These are phyloP conservation scores for Shinisaurus crocodilurus DNA, from an alignment of 2,113 vertebrate species.

Conservation along the genomic window DNA sequence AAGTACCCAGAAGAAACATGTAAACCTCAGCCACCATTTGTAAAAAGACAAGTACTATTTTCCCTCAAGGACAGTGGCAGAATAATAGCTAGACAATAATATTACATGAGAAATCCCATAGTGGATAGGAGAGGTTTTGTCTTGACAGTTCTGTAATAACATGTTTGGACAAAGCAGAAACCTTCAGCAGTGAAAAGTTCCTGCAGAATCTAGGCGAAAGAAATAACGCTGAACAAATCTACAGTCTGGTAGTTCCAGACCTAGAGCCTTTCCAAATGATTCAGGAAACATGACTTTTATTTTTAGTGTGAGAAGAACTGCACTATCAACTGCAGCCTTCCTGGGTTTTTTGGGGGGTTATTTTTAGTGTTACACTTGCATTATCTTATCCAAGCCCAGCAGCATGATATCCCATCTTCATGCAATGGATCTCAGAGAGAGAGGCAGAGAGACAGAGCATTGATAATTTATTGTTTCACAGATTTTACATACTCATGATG, in stretches of 20 bases:
- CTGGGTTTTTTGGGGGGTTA: no score
- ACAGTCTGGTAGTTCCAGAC: background rate
- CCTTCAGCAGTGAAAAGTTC: background rate
- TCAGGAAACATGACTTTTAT: background rate
- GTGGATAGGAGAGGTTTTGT: background rate
- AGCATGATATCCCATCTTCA: background rate
- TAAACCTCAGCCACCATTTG: background rate
- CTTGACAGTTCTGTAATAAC: constrained; percentile 9
- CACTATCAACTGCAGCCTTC: no score
- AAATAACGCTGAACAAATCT: background rate
- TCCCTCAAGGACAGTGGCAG: background rate
- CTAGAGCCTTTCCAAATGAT: background rate
- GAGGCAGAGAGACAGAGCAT: background rate
- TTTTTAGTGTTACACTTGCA: background rate
- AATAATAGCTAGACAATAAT: background rate
- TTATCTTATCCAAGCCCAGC: background rate
- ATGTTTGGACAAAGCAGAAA: background rate
- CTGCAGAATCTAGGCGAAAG: background rate
- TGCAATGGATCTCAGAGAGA: no score
- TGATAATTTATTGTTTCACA: no score
- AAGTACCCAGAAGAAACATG: background rate
- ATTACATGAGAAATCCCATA: background rate
- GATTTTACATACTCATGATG: no score
- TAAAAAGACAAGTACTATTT: background rate
- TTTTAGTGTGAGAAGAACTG: no score